Base-by-base conservation (phyloP, 2,797 vertebrate species). In the Calcarius lapponicus region DNA sequence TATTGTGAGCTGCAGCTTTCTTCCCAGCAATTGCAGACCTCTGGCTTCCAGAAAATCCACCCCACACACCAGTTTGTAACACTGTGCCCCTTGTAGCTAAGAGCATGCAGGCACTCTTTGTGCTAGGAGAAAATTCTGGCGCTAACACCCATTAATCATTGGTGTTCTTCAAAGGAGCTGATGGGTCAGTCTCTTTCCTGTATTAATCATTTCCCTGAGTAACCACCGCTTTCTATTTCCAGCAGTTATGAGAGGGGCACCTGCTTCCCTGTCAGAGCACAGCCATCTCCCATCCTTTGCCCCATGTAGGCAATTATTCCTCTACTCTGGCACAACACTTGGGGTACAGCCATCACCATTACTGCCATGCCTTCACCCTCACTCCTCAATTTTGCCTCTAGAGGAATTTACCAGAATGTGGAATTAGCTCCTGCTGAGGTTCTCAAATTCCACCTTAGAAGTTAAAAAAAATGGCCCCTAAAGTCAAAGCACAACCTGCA, bases 1-100 rank as follows among this genome's bases (percentile, higher is more conserved):
- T 91, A 83, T 58, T 86, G 92, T 81, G 80, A 93, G 88, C 73
- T 91, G 85, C 83, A 93, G 76, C 78, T 81, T 94, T 91, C 82
- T 91, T 90, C 80, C 87, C 72, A 88, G 82, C 73, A 88, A 48
- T 9, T 62, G 45, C 78, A 65, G 60, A 71, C 64, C 61, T 72
- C 42, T 40, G 67, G 40, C 58, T 95, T 92, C 75, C 85, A 91
- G 85, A 88, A 94, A 91, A 70, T 5, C 17, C 45, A 85, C 79
- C 32, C 53, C 71, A 45, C 43, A 48, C 67, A 38, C 25, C 62
- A 34, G 91, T 62, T 47, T 51, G 51, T 48, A 79, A 57, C 51
- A 43, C 71, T 48, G n/a, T 34, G 72, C 36, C 74, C 43, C 54
- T 65, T 0, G 0, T 45, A 69, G 50, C 70, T 69, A 54, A 72